Evolutionary conservation across 2,113 vertebrate genomes (phyloP), one percentile per base, ranked within the genome.

Genomic region (Glaucidium brasilianum): DNA sequence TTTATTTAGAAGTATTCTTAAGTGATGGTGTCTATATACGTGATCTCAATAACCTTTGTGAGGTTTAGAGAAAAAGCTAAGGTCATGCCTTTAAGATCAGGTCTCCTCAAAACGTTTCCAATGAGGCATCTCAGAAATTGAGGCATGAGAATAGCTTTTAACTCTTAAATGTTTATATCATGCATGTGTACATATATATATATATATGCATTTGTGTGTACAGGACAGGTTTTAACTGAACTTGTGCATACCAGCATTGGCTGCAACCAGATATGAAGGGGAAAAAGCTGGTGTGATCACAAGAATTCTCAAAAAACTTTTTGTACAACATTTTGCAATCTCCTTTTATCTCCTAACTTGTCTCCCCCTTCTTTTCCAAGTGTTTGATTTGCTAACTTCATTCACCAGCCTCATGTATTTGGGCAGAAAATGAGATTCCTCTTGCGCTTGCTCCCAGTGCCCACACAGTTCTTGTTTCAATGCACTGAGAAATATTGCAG

Each of bases 401-500:
- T 85, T 25, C 43, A 81, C 49, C 86, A 87, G 29, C 63, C 73
- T 90, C 88, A 91, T 95, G 90, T 94, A 84, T 93, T 95, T 95
- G 90, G 82, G 37, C 86, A 94, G 95, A 95, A 93, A 88, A 87
- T 92, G 53, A 96, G 82, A 95, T 94, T 97, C 93, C 78, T 95
- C 74, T 95, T 78, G 90, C 20, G 7, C 43, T 68, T 88, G 96
- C 95, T 96, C 87, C 93, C 75, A 66, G 71, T 15, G n/a, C 91
- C 95, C 93, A 94, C 92, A 76, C 34, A 35, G 35, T 79, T 77
- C 88, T 59, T 92, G 75, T 77, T 97, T 85, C 55, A 13, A 29
- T 87, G 80, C 75, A 69, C 85, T 75, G 84, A 94, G 74, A 87
- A 92, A 79, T 80, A 34, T 34, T 94, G 92, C 66, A 20, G 66